phyloP scores from a whole-genome alignment of 2,888 invertebrate species.

The Chalcosyrphus nemorum region DNA sequence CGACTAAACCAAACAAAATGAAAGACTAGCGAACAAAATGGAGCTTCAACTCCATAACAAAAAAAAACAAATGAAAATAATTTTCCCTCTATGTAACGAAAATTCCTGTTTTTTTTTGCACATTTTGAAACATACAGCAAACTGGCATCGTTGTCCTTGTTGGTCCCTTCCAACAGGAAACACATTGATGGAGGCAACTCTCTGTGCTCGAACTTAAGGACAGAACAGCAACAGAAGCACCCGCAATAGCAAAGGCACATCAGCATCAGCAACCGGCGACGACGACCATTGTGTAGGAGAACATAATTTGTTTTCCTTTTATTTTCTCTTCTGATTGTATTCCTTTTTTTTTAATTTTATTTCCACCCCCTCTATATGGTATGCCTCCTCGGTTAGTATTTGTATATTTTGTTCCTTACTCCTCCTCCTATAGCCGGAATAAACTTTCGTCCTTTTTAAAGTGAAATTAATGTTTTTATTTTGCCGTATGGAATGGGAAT shows the following conservation, averaged over 20 bases:
- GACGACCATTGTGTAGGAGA: slow-evolving; percentile 63
- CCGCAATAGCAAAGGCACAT: neutral
- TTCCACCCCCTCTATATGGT: neutral
- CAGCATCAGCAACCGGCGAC: slow-evolving; percentile 68
- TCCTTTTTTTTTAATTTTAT: slow-evolving; percentile 16
- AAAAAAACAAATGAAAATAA: slow-evolving; percentile 28
- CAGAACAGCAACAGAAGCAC: neutral
- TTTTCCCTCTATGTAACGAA: slow-evolving; percentile 15
- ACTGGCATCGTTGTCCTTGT: slow-evolving; percentile 39
- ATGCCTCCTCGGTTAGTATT: slow-evolving; percentile 3
- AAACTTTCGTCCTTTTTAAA: slow-evolving; percentile 68
- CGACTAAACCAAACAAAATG: slow-evolving; percentile 23
- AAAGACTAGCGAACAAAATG: neutral
- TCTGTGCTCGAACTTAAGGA: slow-evolving; percentile 31
- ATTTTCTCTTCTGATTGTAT: slow-evolving; percentile 51
- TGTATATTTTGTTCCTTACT: slow-evolving; percentile 38
- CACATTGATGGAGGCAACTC: slow-evolving; percentile 54
- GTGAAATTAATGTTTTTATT: slow-evolving; percentile 62
- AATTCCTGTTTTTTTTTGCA: slow-evolving; percentile 19
- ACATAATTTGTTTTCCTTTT: slow-evolving; percentile 57
- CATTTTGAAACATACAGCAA: slow-evolving; percentile 22
- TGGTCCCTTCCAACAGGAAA: slow-evolving; percentile 54
- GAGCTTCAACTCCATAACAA: slow-evolving; percentile 16
- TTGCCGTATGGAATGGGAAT: neutral
- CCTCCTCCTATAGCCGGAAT: slow-evolving; percentile 9